Conservation (phyloP, 2,888 invertebrate species). For the Exephanes ischioxanthus region DNA sequence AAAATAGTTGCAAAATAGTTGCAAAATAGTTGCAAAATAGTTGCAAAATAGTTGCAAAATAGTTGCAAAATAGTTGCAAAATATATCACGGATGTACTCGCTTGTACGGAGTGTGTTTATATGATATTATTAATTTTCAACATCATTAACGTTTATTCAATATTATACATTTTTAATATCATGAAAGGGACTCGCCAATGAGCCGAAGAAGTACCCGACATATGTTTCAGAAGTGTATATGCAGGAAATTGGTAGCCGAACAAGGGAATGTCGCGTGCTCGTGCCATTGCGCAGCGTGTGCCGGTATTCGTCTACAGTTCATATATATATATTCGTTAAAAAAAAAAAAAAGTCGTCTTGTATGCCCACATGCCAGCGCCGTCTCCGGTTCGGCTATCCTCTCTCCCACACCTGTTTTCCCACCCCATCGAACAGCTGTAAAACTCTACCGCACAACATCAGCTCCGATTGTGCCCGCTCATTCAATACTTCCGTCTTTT, state of each 20-base stretch:
- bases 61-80: too few relatives aligned
- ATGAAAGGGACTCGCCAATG: too few relatives aligned
- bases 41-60: too few relatives aligned
- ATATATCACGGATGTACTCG: too few relatives aligned
- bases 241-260: constrained; percentile 16
- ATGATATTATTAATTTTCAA: too few relatives aligned
- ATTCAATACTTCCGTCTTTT: constrained; percentile 55
- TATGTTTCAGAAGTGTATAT: background rate
- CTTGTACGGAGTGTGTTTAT: too few relatives aligned
- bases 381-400: constrained; percentile 27
- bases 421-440: constrained; percentile 59
- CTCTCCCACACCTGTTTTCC: constrained; percentile 56
- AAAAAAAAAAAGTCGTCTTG: background rate
- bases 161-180: too few relatives aligned
- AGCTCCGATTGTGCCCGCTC: constrained; percentile 46
- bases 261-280: constrained; percentile 17
- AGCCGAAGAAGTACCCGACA: background rate
- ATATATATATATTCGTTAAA: background rate
- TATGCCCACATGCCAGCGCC: constrained; percentile 8
- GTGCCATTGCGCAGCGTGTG: background rate
- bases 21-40: too few relatives aligned
- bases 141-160: too few relatives aligned
- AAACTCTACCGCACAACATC: constrained; percentile 47
- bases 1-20: too few relatives aligned
- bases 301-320: constrained; percentile 7